phyloP scores from a whole-genome alignment of 2,888 invertebrate genomes.

The Hecatera dysodea region DNA sequence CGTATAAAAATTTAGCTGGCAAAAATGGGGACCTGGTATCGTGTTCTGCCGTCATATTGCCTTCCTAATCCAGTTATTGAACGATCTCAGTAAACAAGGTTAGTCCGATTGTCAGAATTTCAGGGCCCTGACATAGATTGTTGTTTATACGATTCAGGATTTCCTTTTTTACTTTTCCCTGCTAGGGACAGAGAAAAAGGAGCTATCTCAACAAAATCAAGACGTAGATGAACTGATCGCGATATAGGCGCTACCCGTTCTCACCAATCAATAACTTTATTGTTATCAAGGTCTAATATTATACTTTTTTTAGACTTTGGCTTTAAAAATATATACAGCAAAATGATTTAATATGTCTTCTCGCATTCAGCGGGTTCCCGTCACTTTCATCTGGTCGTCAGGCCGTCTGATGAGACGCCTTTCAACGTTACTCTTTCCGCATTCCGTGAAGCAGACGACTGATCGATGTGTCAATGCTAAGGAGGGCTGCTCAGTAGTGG shows the following conservation, averaged over 20 bases:
- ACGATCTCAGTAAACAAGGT: slow-evolving; percentile 1
- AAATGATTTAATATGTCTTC: too few species aligned
- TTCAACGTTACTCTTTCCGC: too few species aligned
- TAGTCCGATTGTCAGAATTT: slow-evolving; percentile 2
- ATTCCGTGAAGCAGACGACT: too few species aligned
- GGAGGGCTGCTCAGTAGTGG: too few species aligned
- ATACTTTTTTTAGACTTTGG: too few species aligned
- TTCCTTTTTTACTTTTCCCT: slow-evolving; percentile 6
- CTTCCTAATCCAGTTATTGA: neutral
- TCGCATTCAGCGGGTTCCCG: too few species aligned
- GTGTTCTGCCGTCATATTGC: neutral
- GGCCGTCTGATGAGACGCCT: too few species aligned
- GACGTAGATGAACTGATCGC: neutral
- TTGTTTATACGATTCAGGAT: slow-evolving; percentile 5
- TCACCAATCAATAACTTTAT: neutral
- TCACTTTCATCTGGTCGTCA: too few species aligned
- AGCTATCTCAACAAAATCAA: neutral
- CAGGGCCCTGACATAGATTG: neutral
- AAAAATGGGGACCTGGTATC: neutral
- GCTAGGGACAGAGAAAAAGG: neutral
- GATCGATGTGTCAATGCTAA: too few species aligned
- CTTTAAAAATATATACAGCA: too few species aligned
- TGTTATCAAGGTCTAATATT: too few species aligned
- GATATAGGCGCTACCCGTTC: neutral
- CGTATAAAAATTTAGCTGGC: too few species aligned